Evolutionary conservation across 2,113 vertebrate genomes (phyloP).

Genomic region (Callocephalon fimbriatum): DNA sequence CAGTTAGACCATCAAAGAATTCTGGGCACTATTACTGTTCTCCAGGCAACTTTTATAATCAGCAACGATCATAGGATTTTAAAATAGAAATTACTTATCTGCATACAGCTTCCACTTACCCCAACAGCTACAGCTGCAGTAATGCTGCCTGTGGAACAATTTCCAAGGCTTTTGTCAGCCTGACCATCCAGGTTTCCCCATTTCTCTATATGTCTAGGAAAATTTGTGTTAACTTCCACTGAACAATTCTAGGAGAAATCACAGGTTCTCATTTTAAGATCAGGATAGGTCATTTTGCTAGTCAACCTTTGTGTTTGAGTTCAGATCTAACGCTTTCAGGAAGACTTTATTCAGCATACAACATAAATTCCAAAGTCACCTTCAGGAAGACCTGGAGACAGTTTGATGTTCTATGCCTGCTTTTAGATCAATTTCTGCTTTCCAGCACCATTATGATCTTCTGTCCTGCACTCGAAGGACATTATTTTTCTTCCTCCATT

Average conservation of each 20-base stretch:
- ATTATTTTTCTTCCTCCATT: background rate
- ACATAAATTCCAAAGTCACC: accelerated
- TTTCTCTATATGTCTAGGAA: background rate
- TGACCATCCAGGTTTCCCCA: background rate
- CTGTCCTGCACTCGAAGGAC: background rate
- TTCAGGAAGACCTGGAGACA: background rate
- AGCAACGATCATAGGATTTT: background rate
- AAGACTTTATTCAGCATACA: background rate
- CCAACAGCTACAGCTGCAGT: background rate
- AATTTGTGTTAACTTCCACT: background rate
- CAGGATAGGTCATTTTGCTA: background rate
- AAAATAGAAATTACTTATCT: background rate
- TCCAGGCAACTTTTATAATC: background rate
- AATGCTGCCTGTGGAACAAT: background rate
- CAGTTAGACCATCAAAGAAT: background rate
- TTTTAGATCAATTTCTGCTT: background rate
- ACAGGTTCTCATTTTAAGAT: background rate
- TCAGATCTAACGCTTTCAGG: background rate
- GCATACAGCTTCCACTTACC: background rate
- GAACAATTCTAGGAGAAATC: background rate
- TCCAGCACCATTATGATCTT: background rate
- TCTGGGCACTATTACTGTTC: background rate
- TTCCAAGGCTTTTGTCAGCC: background rate
- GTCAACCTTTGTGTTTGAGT: background rate
- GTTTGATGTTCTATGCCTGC: background rate